Percentiles rank a stretch among this genome's conserved stretches.
Conservation (phyloP, 2,888 invertebrate species). For the Hedya salicella region DNA sequence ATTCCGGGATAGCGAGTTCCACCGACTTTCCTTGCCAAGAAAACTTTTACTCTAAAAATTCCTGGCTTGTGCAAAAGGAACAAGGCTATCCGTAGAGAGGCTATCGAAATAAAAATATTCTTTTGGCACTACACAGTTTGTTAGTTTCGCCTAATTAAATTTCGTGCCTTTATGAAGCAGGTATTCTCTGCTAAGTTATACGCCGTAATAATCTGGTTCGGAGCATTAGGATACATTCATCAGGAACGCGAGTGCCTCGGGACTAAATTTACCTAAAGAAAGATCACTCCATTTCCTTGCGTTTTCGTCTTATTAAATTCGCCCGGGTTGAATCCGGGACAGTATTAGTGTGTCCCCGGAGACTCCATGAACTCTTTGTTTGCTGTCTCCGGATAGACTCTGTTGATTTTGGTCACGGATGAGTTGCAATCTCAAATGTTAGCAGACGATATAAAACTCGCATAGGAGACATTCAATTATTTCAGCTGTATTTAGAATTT, state of each 20-base stretch:
- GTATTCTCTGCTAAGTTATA: slow-evolving; percentile 16
- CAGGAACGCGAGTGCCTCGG: slow-evolving; percentile 15
- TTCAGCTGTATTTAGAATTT: not conserved
- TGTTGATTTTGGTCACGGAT: slow-evolving; percentile 32
- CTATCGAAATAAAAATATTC: not conserved
- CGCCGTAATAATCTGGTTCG: slow-evolving; percentile 9
- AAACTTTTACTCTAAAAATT: slow-evolving; percentile 42
- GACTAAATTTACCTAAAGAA: slow-evolving; percentile 36
- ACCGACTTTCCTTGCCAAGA: slow-evolving; percentile 48
- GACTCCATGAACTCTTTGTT: slow-evolving; percentile 39
- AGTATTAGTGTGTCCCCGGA: slow-evolving; percentile 33
- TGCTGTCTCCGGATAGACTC: slow-evolving; percentile 5
- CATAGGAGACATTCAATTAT: not conserved
- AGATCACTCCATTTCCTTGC: slow-evolving; percentile 38
- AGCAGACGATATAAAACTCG: not conserved
- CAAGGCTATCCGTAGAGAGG: slow-evolving; percentile 14
- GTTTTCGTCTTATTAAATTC: slow-evolving; percentile 41
- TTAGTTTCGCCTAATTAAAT: slow-evolving; percentile 22
- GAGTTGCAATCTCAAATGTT: slow-evolving; percentile 14
- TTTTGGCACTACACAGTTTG: slow-evolving; percentile 11
- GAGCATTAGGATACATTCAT: slow-evolving; percentile 27
- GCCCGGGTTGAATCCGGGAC: slow-evolving; percentile 28
- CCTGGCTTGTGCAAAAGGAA: slow-evolving; percentile 27
- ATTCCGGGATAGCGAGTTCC: slow-evolving; percentile 59
- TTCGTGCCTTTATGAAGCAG: slow-evolving; percentile 18